Evolutionary conservation across 2,888 invertebrate species (phyloP).

Genomic region (Sminthurinus aureus): DNA sequence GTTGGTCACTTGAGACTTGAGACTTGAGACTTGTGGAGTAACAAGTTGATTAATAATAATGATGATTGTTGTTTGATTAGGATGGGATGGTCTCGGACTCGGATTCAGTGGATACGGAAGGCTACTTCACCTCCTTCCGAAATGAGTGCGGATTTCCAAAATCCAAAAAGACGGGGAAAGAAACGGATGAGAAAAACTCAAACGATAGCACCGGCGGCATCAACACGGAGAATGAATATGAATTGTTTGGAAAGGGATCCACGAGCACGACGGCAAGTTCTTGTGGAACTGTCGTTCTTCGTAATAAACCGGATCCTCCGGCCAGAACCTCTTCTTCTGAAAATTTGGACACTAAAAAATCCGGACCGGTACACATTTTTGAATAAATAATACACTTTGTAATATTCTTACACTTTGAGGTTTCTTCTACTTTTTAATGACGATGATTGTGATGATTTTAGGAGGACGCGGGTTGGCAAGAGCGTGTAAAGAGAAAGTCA

Average conservation of each 20-base stretch:
- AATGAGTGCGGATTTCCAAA: slow-evolving; percentile 85
- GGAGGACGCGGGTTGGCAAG: slow-evolving; percentile 58
- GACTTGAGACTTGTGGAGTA: too few species aligned
- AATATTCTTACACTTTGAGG: background rate
- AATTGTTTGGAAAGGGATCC: slow-evolving; percentile 88
- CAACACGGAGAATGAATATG: slow-evolving; percentile 83
- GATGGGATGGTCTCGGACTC: slow-evolving; percentile 60
- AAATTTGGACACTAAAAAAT: slow-evolving; percentile 43
- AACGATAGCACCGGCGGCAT: background rate
- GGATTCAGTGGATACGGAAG: slow-evolving; percentile 79
- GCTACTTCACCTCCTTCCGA: slow-evolving; percentile 97
- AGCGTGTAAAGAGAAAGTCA: slow-evolving; percentile 57
- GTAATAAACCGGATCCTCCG: slow-evolving; percentile 58
- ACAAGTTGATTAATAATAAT: background rate
- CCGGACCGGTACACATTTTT: background rate
- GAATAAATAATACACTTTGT: background rate
- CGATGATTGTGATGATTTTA: slow-evolving; percentile 22
- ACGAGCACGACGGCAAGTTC: slow-evolving; percentile 91
- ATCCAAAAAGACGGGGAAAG: slow-evolving; percentile 70
- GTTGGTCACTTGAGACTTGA: too few species aligned
- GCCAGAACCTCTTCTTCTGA: slow-evolving; percentile 50
- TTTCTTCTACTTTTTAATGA: background rate
- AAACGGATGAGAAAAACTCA: slow-evolving; percentile 63
- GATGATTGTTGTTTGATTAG: slow-evolving; percentile 35
- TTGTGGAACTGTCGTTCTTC: slow-evolving; percentile 76